Evolutionary conservation across 2,113 vertebrate species (phyloP).

Genomic region (Hydropotes inermis): DNA sequence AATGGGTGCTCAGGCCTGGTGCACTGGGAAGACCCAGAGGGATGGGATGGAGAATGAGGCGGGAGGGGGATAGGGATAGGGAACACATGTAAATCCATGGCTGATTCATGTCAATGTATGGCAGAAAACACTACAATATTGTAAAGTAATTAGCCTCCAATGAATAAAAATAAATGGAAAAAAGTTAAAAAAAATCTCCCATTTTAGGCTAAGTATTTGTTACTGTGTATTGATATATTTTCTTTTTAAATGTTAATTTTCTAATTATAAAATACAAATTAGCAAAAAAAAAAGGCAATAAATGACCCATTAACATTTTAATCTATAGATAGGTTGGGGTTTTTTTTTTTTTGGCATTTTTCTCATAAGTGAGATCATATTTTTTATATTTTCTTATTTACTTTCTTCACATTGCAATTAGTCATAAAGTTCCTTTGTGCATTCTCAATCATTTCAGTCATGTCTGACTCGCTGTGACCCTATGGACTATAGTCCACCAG

Average conservation of each 20-base stretch:
- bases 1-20: too few species aligned
- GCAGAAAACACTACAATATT: too few species aligned
- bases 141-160: too few species aligned
- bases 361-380: not conserved
- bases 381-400: not conserved
- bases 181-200: too few species aligned
- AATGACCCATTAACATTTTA: not conserved
- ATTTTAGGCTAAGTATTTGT: not conserved
- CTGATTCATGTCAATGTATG: too few species aligned
- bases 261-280: not conserved
- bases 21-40: too few species aligned
- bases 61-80: too few species aligned
- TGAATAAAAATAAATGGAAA: too few species aligned
- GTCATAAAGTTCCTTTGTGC: not conserved
- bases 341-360: not conserved
- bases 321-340: not conserved
- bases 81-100: too few species aligned
- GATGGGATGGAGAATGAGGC: too few species aligned
- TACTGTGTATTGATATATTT: not conserved
- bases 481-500: not conserved
- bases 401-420: not conserved
- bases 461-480: not conserved
- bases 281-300: not conserved
- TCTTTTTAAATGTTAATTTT: not conserved
- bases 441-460: not conserved